A percentile compares a stretch with the other conserved stretches of the same genome.
Conservation (phyloP, 2,888 invertebrate species). For the Rhingia rostrata region DNA sequence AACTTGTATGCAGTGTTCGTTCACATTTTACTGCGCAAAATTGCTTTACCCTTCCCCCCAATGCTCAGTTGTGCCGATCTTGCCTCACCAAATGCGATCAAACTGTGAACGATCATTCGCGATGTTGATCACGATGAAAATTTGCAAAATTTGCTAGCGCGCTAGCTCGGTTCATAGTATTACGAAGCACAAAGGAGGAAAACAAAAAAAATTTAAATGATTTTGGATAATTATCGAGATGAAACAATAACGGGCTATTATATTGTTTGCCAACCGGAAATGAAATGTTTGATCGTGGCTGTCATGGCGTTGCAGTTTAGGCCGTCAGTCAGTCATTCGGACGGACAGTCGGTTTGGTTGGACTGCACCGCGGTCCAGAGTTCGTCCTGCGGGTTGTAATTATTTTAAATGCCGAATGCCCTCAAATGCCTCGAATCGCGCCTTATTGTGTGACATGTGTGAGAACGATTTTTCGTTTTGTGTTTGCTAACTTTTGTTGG, state of each 20-base stretch:
- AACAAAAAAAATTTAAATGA: conserved; percentile 66
- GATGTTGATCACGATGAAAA: conserved; percentile 67
- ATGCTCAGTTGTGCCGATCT: not conserved
- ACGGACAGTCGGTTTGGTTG: conserved; percentile 44
- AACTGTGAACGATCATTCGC: conserved; percentile 37
- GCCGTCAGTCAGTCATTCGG: conserved; percentile 68
- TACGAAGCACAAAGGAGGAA: conserved; percentile 14
- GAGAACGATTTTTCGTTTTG: conserved; percentile 56
- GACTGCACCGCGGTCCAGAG: conserved; percentile 29
- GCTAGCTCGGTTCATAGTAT: conserved; percentile 39
- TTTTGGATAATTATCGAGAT: conserved; percentile 75
- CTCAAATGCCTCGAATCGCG: conserved; percentile 65
- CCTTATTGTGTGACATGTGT: conserved; percentile 66
- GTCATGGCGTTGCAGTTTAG: conserved; percentile 68
- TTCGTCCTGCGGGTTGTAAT: conserved; percentile 71
- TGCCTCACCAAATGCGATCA: conserved; percentile 49
- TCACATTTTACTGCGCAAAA: conserved; percentile 65
- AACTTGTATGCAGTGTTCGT: conserved; percentile 67
- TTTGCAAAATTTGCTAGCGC: conserved; percentile 59
- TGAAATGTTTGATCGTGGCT: conserved; percentile 74
- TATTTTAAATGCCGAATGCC: conserved; percentile 72
- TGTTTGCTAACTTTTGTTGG: conserved; percentile 8
- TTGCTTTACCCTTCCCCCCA: conserved; percentile 49
- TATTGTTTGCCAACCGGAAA: conserved; percentile 74
- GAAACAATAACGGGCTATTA: conserved; percentile 75